Evolutionary conservation across 2,113 vertebrate genomes (phyloP).

Genomic region (Oriolus oriolus): DNA sequence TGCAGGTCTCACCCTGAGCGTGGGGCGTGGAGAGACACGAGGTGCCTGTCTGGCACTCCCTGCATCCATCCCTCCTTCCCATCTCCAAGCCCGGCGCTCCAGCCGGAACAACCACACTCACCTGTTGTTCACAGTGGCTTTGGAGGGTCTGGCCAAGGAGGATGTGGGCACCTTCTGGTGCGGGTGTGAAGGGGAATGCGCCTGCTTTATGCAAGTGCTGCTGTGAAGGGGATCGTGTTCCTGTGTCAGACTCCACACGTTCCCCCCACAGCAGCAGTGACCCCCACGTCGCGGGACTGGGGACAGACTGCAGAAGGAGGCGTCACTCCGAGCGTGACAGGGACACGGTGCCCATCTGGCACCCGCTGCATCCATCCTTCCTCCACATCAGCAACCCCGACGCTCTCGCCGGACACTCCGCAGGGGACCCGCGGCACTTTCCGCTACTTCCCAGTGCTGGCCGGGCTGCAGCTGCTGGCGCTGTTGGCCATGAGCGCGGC

Average conservation of each 20-base stretch:
- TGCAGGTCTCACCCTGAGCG: neutral
- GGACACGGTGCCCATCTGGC: too few species aligned
- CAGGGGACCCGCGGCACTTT: rapidly evolving
- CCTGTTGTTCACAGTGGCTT: neutral
- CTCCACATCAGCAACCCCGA: rapidly evolving
- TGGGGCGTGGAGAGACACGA: neutral
- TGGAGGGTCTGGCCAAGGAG: rapidly evolving
- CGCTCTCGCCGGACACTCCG: rapidly evolving
- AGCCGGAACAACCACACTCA: neutral
- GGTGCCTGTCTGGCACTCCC: neutral
- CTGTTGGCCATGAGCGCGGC: neutral
- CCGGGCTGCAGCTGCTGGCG: neutral
- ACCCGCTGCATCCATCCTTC: neutral
- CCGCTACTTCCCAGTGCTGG: neutral
- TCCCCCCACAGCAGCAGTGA: too few species aligned
- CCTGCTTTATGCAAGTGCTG: rapidly evolving
- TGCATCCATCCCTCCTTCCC: neutral
- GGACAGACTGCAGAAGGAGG: rapidly evolving
- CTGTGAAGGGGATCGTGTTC: rapidly evolving
- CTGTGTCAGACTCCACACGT: neutral
- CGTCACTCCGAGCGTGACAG: neutral
- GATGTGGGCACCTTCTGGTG: neutral
- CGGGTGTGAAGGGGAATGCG: rapidly evolving
- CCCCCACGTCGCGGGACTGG: rapidly evolving
- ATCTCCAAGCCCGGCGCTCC: too few species aligned